phyloP scores from a whole-genome alignment of 1,140 invertebrate species.

The Fopius arisanus region DNA sequence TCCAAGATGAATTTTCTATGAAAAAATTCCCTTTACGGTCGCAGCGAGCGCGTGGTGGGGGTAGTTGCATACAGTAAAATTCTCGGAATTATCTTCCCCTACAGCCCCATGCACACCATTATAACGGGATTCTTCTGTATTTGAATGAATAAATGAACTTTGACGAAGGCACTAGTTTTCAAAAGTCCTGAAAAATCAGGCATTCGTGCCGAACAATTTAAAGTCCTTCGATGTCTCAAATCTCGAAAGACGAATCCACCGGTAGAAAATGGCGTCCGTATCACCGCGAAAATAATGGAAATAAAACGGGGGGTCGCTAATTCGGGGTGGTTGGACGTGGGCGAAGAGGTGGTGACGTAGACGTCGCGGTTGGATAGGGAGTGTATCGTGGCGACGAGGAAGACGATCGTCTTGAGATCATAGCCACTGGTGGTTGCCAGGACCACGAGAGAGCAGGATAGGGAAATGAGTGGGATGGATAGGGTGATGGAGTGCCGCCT shows the following conservation, averaged over 20 bases:
- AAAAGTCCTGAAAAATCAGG: too few relatives aligned
- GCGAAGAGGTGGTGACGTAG: conserved; percentile 51
- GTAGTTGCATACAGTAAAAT: too few relatives aligned
- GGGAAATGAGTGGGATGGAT: conserved; percentile 46
- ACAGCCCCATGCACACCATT: too few relatives aligned
- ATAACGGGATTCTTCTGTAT: too few relatives aligned
- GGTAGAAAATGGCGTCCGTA: conserved; percentile 18
- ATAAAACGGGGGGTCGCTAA: conserved; percentile 44
- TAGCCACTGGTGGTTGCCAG: conserved; percentile 57
- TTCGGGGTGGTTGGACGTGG: conserved; percentile 53
- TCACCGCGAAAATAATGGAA: neutral
- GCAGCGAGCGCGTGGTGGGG: too few relatives aligned
- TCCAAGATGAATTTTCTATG: too few relatives aligned
- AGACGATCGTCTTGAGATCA: conserved; percentile 58
- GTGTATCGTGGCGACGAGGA: conserved; percentile 55
- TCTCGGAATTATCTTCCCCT: too few relatives aligned
- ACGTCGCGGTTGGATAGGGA: conserved; percentile 54
- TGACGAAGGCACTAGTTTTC: too few relatives aligned
- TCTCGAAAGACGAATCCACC: neutral
- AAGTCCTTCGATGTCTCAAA: neutral
- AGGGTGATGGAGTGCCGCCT: conserved; percentile 51
- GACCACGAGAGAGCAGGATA: conserved; percentile 57
- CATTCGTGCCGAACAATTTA: neutral
- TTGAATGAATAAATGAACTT: too few relatives aligned
- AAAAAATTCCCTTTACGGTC: too few relatives aligned